phyloP scores from a whole-genome alignment of 2,113 vertebrate species.

The Daubentonia madagascariensis region DNA sequence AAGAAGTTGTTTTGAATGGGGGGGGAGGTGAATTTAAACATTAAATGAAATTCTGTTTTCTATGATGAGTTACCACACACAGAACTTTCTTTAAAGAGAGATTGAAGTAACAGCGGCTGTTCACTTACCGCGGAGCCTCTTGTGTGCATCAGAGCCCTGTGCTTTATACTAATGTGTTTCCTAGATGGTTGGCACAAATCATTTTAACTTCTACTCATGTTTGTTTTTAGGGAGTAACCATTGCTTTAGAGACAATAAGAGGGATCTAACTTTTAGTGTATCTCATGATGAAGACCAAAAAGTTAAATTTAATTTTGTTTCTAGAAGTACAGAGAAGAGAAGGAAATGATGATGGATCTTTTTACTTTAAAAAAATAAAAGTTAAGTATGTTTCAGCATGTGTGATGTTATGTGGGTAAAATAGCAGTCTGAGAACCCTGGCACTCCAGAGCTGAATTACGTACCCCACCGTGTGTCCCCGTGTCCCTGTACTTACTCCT shows the following conservation, averaged over 20 bases:
- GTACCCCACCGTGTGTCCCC: rapidly evolving
- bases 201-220: neutral
- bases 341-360: neutral
- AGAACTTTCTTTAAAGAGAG: neutral
- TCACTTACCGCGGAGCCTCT: neutral
- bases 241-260: neutral
- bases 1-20: neutral
- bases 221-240: neutral
- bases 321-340: neutral
- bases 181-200: neutral
- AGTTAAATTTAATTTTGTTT: neutral
- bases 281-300: neutral
- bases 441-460: neutral
- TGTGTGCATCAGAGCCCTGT: neutral
- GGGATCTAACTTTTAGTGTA: neutral
- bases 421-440: neutral
- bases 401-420: neutral
- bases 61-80: neutral
- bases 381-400: neutral
- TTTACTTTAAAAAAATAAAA: neutral
- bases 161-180: neutral
- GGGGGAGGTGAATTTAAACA: neutral
- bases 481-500: neutral
- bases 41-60: neutral
- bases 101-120: neutral